Conservation (phyloP, 2,888 invertebrate species). For the Synergus gifuensis region DNA sequence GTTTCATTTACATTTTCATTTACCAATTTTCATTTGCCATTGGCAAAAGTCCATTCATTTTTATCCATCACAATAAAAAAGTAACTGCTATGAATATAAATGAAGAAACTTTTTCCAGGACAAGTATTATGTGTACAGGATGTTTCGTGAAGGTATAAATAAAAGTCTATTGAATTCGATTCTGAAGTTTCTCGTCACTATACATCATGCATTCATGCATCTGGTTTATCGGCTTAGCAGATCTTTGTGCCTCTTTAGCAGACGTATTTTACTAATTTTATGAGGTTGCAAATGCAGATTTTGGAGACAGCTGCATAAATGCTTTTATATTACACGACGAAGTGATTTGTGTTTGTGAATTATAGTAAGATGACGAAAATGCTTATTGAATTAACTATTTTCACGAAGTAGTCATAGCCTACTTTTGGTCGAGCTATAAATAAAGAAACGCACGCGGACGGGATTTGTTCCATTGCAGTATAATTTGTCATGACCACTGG, state of each 20-base stretch:
- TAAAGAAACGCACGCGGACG: constrained; percentile 32
- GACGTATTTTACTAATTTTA: constrained; percentile 32
- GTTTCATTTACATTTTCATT: neutral
- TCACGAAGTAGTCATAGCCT: constrained; percentile 40
- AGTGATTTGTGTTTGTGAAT: neutral
- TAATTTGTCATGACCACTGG: constrained; percentile 24
- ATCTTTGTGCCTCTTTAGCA: constrained; percentile 34
- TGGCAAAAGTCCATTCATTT: constrained; percentile 17
- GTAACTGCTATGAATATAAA: constrained; percentile 29
- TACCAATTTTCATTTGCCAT: too few species aligned
- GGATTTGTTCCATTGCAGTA: constrained; percentile 29
- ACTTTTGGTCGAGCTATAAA: constrained; percentile 40
- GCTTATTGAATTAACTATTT: constrained; percentile 40
- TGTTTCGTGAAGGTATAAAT: constrained; percentile 34
- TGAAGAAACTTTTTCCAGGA: constrained; percentile 40
- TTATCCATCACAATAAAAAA: constrained; percentile 17
- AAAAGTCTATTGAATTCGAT: constrained; percentile 37
- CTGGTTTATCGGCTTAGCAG: constrained; percentile 29
- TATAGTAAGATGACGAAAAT: constrained; percentile 24
- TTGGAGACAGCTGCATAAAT: constrained; percentile 14
- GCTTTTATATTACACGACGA: constrained; percentile 2
- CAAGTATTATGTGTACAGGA: constrained; percentile 34
- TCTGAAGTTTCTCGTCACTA: constrained; percentile 32
- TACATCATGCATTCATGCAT: constrained; percentile 35
- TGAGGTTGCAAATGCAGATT: neutral